Percentiles rank a stretch among this genome's conserved stretches.
These are phyloP conservation scores for Sitobion miscanthi DNA, from an alignment of 1,140 invertebrate genomes.

Conservation along the genomic window DNA sequence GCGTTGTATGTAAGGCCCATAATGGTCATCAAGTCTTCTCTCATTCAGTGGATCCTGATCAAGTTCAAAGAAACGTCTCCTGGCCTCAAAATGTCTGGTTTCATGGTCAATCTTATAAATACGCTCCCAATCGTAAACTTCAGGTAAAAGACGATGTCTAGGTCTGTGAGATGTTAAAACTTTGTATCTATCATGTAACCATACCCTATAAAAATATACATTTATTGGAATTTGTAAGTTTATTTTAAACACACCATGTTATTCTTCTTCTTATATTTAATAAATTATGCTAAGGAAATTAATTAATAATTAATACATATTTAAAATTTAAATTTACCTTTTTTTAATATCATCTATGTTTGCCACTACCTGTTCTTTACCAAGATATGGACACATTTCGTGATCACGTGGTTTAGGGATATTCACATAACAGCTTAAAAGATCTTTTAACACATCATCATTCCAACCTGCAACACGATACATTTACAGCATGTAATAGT, in stretches of 20 bases:
- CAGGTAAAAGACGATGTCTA: slow-evolving; percentile 58
- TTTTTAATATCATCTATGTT: slow-evolving; percentile 74
- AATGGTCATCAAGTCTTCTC: slow-evolving; percentile 56
- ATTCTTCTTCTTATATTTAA: slow-evolving; percentile 63
- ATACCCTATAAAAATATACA: slow-evolving; percentile 66
- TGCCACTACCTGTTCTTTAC: slow-evolving; percentile 68
- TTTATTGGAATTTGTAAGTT: not conserved
- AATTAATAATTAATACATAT: not conserved
- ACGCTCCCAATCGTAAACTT: slow-evolving; percentile 61
- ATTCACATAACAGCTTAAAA: slow-evolving; percentile 80
- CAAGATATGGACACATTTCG: slow-evolving; percentile 78
- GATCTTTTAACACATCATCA: slow-evolving; percentile 75
- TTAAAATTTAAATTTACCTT: slow-evolving; percentile 68
- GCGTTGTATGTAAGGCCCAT: slow-evolving; percentile 39
- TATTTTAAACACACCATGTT: not conserved
- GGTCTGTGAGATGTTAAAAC: slow-evolving; percentile 57
- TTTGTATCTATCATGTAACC: slow-evolving; percentile 48
- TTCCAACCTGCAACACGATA: slow-evolving; percentile 69
- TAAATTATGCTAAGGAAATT: slow-evolving; percentile 60
- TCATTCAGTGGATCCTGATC: slow-evolving; percentile 59
- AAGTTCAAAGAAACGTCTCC: slow-evolving; percentile 59
- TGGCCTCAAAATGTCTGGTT: slow-evolving; percentile 59
- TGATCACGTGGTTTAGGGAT: slow-evolving; percentile 69
- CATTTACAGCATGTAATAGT: not conserved
- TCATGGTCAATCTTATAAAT: slow-evolving; percentile 61